Base-by-base conservation (phyloP, 2,113 vertebrate genomes). In the Silurus asotus region DNA sequence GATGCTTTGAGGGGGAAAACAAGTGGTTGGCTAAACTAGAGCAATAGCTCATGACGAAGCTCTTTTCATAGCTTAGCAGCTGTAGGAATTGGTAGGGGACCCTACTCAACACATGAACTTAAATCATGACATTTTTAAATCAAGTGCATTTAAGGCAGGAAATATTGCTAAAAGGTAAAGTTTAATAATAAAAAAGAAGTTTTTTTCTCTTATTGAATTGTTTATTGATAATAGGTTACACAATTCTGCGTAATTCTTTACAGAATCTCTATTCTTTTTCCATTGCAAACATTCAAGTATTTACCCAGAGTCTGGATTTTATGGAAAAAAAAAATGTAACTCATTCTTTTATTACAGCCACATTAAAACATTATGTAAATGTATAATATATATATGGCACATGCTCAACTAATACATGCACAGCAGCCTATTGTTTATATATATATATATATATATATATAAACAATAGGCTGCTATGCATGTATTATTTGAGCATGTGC, bases 1-100 rank as follows among this genome's bases (percentile, higher is more conserved):
- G 51, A 79, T 62, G 67, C 84, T 90, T 90, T 89, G 53, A 87
- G 90, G 90, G 87, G 90, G 78, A 92, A 69, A 87, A 85, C 79
- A 86, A 90, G 85, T 86, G 65, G 49, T 81, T 78, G 86, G 65
- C 48, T 75, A 72, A 83, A 84, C 65, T 49, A 74, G 55, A 86
- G 75, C 58, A 72, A 79, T 5, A 48, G 72, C 76, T 67, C 76
- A 82, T 87, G 67, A 81, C 53, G 75, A 61, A 81, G 69, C 5
- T 45, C 70, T 77, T 89, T 85, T 89, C 56, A 87, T 64, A 65
- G 59, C 53, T 69, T 55, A 81, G 72, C 51, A 83, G n/a, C 74
- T 28, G 67, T 75, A 84, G 15, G 51, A 28, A 64, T 67, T 80
- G 17, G 17, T 7, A 15, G 25, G 77, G 28, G 55, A 61, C 25